A percentile compares a stretch with the other conserved stretches of the same genome.
Conservation (phyloP, 1,140 invertebrate species). For the Teleopsis dalmanni region DNA sequence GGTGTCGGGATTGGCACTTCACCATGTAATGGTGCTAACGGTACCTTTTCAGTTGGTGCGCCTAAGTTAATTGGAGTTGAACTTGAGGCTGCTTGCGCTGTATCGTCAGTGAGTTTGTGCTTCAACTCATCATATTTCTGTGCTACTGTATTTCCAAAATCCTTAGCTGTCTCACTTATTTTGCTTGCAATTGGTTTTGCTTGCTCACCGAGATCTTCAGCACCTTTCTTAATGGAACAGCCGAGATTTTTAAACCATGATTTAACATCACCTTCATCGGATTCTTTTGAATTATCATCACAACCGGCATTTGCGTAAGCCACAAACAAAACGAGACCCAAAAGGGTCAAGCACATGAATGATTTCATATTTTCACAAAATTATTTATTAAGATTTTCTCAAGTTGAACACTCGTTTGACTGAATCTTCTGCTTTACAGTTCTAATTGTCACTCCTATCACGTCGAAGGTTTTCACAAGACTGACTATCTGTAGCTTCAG, state of each 20-base stretch:
- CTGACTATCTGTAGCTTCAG: too few species aligned
- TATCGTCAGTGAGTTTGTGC: constrained; percentile 32
- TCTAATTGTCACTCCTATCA: too few species aligned
- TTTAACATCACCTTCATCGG: constrained; percentile 30
- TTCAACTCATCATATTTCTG: constrained; percentile 36
- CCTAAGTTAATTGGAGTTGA: constrained; percentile 8
- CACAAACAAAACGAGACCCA: constrained; percentile 10
- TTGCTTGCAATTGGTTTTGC: constrained; percentile 30
- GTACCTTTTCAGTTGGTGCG: constrained; percentile 31
- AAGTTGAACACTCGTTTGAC: too few species aligned
- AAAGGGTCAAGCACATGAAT: not conserved
- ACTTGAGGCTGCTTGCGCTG: not conserved
- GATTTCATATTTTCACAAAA: constrained; percentile 10
- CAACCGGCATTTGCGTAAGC: constrained; percentile 10
- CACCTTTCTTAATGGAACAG: constrained; percentile 30
- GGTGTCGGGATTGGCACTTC: not conserved
- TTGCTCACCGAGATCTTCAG: constrained; percentile 23
- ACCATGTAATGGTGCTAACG: constrained; percentile 23
- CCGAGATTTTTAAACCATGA: constrained; percentile 34
- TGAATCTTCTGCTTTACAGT: too few species aligned
- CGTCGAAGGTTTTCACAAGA: too few species aligned
- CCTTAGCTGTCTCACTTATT: constrained; percentile 30
- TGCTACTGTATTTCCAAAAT: constrained; percentile 23
- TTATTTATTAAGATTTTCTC: constrained; percentile 1
- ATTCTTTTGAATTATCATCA: constrained; percentile 17